These are phyloP conservation scores for Hydrotaea diabolus DNA, from an alignment of 2,888 invertebrate genomes.

Conservation along the genomic window DNA sequence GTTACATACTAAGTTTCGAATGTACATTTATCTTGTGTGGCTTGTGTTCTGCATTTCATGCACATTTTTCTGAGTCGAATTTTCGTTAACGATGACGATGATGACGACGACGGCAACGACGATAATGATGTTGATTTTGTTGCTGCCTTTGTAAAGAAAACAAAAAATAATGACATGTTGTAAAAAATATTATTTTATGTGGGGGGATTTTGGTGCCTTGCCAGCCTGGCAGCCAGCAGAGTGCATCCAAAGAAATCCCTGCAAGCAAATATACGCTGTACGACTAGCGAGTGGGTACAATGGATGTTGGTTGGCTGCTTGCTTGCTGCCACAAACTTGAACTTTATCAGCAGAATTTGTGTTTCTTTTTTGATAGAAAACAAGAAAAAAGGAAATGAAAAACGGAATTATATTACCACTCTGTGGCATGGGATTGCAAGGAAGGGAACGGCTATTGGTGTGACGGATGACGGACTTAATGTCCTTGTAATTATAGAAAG, in stretches of 20 bases:
- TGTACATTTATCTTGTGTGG: neutral
- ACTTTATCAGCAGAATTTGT: slow-evolving; percentile 28
- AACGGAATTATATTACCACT: slow-evolving; percentile 10
- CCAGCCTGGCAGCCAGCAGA: slow-evolving; percentile 53
- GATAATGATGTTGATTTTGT: neutral
- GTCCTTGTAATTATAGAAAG: too few relatives aligned
- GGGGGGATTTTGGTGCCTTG: slow-evolving; percentile 48
- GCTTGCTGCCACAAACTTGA: slow-evolving; percentile 26
- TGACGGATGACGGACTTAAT: neutral
- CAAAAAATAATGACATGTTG: slow-evolving; percentile 68
- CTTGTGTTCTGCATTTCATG: slow-evolving; percentile 6
- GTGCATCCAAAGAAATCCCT: neutral
- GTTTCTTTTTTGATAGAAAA: neutral
- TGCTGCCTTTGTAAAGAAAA: slow-evolving; percentile 37
- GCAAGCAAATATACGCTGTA: neutral
- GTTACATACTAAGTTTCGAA: slow-evolving; percentile 37
- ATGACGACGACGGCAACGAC: neutral
- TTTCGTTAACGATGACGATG: neutral
- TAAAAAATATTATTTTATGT: slow-evolving; percentile 68
- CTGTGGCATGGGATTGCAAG: neutral
- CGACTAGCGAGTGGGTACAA: neutral
- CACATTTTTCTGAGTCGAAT: neutral
- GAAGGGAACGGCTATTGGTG: neutral
- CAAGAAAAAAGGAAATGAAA: slow-evolving; percentile 4
- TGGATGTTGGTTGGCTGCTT: neutral